Evolutionary conservation across 2,888 invertebrate species (phyloP), one percentile per base, ranked within the genome.

Genomic region (Achlya flavicornis): DNA sequence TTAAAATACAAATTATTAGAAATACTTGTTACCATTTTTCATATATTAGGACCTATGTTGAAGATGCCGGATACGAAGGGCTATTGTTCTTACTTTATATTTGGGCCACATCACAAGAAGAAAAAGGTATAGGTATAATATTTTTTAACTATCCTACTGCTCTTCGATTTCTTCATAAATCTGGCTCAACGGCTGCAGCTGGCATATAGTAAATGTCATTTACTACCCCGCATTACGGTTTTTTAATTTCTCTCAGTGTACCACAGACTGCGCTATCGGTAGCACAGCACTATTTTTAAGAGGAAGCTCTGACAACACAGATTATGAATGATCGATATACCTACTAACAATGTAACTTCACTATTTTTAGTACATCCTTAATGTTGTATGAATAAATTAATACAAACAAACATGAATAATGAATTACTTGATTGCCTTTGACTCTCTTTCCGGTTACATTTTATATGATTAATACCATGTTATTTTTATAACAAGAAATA

Each of bases 301-400:
- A 79, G 76, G 80, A 76, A 77, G 76, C 73, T 60, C 66, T 76
- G 76, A 76, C 75, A 70, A 65, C 73, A 70, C 71, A 78, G 84
- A 85, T 85, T 80, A 81, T 74, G 71, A 77, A 78, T 85, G 86
- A 87, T 87, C 80, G 86, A 75, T 74, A 75, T 63, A 57, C 60
- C 63, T 19, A 19, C 65, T 66, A 35, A 16, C 41, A 32, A 68
- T 63, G n/a, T 26, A 19, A 19, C 41, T 60, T 43, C 12, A 41
- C 19, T 41, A 26, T 60, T 41, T 41, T 41, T 41, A 16, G 41
- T 3, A 26, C 26, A 41, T 41, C 41, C 41, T 43, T 41, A 11
- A 26, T 19, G 26, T 60, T 41, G 41, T 60, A 41, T 60, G 41
- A 60, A 60, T 41, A 60, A 60, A 60, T 60, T 60, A 41, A 60